Base-by-base conservation (phyloP, 64 coral and sea anemone species). In the Montipora efflorescens region DNA sequence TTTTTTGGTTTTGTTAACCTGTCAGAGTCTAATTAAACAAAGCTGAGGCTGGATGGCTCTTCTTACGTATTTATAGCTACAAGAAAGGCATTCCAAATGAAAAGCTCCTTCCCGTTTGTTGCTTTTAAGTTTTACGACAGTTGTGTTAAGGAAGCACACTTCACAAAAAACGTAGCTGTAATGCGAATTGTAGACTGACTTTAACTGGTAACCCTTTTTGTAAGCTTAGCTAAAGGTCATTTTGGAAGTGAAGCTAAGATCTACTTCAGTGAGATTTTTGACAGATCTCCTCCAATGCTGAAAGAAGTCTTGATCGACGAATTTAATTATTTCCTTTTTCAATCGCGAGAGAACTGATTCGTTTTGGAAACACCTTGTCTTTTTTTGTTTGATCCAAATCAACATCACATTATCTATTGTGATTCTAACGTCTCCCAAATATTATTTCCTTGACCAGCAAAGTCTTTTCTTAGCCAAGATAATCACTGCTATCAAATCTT, bases 351-450 rank as follows among this genome's bases (percentile, higher is more conserved):
- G 19, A 84, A 50, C 13, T 64, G 61, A 15, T 19, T 68, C 19
- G 25, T 9, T 82, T 13, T 16, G 59, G n/a, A 51, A 86, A 86
- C 82, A 86, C 67, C 1, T 72, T 86, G 62, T 71, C 28, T 51
- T 71, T 86, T 46, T 20, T 78, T 78, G 1, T n/a, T 7, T 7
- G 18, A 15, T 7, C 7, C 46, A 46, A 10, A 16, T 51, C 13
- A 78, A 46, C 11, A 12, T 9, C 3, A 28, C n/a, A 28, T 4
- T 7, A 64, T 64, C 11, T 12, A 16, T 21, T 36, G 66, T 74
- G 70, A 13, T 47, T 2, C 14, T 16, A 76, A 43, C 43, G 16
- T 76, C 2, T 0, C 8, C 44, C 11, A 76, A 76, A 46, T 47
- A 43, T 47, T 8, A 8, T 6, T 57, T 76, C 10, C 15, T 76